A percentile compares a stretch with the other conserved stretches of the same genome.
phyloP scores from a whole-genome alignment of 1,140 invertebrate genomes.

The Sycophaga agraensis region DNA sequence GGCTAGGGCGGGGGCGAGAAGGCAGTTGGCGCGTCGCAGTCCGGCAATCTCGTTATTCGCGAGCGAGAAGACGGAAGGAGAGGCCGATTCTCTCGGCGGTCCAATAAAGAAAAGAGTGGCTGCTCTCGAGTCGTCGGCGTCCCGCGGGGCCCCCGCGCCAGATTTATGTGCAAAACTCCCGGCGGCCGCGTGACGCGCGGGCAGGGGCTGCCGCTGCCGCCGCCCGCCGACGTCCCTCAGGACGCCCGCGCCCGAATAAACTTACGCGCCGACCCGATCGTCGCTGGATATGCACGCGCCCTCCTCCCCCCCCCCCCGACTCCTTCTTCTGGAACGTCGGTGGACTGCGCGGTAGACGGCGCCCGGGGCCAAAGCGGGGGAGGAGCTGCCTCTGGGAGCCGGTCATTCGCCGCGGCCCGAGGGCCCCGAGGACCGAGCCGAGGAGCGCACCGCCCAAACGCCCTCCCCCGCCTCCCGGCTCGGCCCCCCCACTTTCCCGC shows the following conservation, averaged over 20 bases:
- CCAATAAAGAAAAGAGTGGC: constrained; percentile 57
- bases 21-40: neutral
- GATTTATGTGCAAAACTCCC: constrained; percentile 59
- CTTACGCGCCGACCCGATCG: constrained; percentile 37
- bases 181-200: constrained; percentile 39
- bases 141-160: constrained; percentile 45
- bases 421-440: too few relatives aligned
- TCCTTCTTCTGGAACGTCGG: neutral
- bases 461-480: too few relatives aligned
- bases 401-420: too few relatives aligned
- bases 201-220: neutral
- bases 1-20: too few relatives aligned
- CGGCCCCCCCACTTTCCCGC: too few relatives aligned
- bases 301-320: too few relatives aligned
- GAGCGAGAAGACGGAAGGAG: constrained; percentile 32
- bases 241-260: constrained; percentile 49
- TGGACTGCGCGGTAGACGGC: neutral
- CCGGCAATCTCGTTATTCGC: constrained; percentile 39
- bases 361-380: constrained; percentile 3
- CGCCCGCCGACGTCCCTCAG: constrained; percentile 50
- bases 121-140: constrained; percentile 48
- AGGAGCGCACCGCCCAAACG: too few relatives aligned
- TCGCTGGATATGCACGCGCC: too few relatives aligned
- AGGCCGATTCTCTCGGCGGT: constrained; percentile 49
- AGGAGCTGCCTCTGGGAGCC: too few relatives aligned